Evolutionary conservation across 2,113 vertebrate genomes (phyloP).

Genomic region (Heliornis fulica): DNA sequence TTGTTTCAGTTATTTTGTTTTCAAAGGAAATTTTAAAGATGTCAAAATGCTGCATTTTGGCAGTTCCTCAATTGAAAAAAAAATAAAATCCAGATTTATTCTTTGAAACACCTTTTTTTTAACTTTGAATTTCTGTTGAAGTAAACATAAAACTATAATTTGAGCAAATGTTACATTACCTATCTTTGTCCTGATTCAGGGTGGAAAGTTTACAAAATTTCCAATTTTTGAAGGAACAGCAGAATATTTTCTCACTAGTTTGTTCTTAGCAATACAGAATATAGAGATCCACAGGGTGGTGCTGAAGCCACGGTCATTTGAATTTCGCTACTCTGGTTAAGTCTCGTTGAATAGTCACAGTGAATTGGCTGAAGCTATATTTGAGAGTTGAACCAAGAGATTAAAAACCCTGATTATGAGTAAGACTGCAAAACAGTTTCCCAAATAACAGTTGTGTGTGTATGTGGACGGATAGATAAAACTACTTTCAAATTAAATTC

Average conservation of each 20-base stretch:
- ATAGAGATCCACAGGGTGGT: conserved; percentile 37
- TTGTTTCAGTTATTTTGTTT: background rate
- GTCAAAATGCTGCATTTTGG: background rate
- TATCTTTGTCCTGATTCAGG: background rate
- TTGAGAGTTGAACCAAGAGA: background rate
- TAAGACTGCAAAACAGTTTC: background rate
- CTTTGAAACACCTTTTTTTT: background rate
- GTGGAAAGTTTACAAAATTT: background rate
- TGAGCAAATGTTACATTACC: background rate
- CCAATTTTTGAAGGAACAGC: background rate
- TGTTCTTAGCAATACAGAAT: background rate
- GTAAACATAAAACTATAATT: background rate
- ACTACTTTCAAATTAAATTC: background rate
- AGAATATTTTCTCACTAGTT: background rate
- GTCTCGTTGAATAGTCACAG: background rate
- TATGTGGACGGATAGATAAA: background rate
- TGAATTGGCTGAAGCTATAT: background rate
- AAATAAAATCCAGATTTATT: background rate
- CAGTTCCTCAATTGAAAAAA: background rate
- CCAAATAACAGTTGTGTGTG: background rate
- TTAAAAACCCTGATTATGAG: background rate
- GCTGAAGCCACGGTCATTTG: conserved; percentile 13
- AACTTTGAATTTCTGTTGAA: background rate
- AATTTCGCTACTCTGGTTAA: background rate
- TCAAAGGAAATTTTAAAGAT: background rate